Conservation (phyloP, 2,888 invertebrate species). For the Hymenopus coronatus region DNA sequence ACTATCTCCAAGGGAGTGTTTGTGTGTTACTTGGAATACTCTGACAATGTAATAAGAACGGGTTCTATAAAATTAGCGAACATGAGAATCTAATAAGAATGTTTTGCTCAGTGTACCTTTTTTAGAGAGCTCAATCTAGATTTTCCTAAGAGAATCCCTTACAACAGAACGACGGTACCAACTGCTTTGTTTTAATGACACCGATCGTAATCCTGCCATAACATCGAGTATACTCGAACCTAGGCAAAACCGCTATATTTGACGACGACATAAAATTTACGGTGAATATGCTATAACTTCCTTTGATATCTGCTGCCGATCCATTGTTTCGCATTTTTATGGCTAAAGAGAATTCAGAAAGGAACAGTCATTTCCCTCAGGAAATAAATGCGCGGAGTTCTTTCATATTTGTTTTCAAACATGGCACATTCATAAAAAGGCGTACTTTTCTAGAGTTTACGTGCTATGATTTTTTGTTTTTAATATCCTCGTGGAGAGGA, state of each 20-base stretch:
- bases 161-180: not conserved
- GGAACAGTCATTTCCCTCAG: not conserved
- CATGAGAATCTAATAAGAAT: too few species aligned
- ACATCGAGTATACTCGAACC: not conserved
- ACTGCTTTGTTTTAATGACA: not conserved
- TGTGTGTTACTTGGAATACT: too few species aligned
- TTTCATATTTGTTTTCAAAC: not conserved
- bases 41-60: too few species aligned
- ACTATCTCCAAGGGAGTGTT: too few species aligned
- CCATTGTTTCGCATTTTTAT: not conserved
- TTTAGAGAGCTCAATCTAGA: too few species aligned
- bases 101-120: too few species aligned
- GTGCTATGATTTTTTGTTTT: not conserved
- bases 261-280: not conserved
- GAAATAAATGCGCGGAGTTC: not conserved
- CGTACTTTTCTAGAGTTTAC: not conserved
- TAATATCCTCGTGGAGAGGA: not conserved
- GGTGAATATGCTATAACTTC: not conserved
- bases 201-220: not conserved
- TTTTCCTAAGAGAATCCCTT: not conserved
- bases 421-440: not conserved
- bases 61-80: too few species aligned
- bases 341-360: not conserved
- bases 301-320: not conserved
- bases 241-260: not conserved